These are phyloP conservation scores for Heliconius melpomene DNA, from an alignment of 1,140 invertebrate genomes.

Conservation along the genomic window DNA sequence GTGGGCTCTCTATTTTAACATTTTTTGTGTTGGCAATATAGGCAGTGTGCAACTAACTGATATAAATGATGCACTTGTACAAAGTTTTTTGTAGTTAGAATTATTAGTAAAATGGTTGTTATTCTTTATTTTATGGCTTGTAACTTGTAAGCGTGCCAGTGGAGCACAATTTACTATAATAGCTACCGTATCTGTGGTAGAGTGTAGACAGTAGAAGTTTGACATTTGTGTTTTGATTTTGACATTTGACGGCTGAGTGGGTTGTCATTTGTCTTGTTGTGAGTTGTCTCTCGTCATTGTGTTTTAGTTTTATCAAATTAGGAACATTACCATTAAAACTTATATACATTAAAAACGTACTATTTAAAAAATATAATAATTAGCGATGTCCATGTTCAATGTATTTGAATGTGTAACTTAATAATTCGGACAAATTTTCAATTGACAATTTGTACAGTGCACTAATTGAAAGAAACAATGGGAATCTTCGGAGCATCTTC, in stretches of 20 bases:
- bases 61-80: no score
- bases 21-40: no score
- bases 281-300: conserved; percentile 1
- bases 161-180: no score
- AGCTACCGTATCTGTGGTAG: no score
- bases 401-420: conserved; percentile 11
- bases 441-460: neutral
- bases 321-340: neutral
- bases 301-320: conserved; percentile 13
- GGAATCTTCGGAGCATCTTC: conserved; percentile 85
- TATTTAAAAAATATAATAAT: neutral
- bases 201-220: no score
- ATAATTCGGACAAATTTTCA: neutral
- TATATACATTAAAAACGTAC: neutral
- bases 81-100: no score
- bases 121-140: no score
- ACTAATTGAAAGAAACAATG: conserved; percentile 69
- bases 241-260: neutral
- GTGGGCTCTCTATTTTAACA: no score
- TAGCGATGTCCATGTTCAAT: conserved; percentile 2
- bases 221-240: neutral
- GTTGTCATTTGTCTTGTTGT: conserved; percentile 3
- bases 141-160: no score
- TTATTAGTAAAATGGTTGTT: no score
- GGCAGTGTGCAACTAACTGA: no score